These are phyloP conservation scores for Danionella dracula DNA, from an alignment of 2,797 vertebrate genomes.

Conservation along the genomic window DNA sequence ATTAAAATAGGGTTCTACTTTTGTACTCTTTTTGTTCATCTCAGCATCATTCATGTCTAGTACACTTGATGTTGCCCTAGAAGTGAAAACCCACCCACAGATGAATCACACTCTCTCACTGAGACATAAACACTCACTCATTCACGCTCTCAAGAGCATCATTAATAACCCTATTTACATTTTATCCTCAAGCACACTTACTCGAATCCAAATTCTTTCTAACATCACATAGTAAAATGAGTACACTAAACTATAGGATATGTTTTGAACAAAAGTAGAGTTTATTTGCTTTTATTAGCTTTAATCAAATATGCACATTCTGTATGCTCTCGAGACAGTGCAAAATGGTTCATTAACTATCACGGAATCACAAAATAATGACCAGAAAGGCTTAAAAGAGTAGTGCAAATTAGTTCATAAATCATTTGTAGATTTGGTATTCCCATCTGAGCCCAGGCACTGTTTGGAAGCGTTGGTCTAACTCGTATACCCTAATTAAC, in stretches of 20 bases:
- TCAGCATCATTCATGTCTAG: conserved; percentile 36
- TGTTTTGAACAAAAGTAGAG: neutral
- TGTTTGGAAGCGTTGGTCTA: neutral
- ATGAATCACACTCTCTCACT: conserved; percentile 55
- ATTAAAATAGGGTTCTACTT: neutral
- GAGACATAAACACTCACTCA: conserved; percentile 4
- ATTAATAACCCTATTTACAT: neutral
- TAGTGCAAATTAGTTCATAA: neutral
- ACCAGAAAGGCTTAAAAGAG: conserved; percentile 9
- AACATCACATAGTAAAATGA: neutral
- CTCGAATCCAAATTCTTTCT: neutral
- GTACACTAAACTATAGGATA: neutral
- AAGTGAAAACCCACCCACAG: conserved; percentile 53
- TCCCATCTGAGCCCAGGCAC: neutral
- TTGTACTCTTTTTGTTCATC: conserved; percentile 19
- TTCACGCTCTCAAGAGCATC: neutral
- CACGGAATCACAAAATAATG: conserved; percentile 12
- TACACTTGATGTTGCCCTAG: conserved; percentile 33
- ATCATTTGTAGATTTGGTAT: neutral
- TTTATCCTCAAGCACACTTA: neutral
- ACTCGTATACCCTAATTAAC: neutral
- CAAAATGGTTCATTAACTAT: conserved; percentile 11
- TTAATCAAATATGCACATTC: neutral
- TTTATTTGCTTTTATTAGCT: conserved; percentile 3
- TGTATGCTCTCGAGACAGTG: neutral